phyloP scores from a whole-genome alignment of 2,113 vertebrate species.

The Colossoma macropomum region DNA sequence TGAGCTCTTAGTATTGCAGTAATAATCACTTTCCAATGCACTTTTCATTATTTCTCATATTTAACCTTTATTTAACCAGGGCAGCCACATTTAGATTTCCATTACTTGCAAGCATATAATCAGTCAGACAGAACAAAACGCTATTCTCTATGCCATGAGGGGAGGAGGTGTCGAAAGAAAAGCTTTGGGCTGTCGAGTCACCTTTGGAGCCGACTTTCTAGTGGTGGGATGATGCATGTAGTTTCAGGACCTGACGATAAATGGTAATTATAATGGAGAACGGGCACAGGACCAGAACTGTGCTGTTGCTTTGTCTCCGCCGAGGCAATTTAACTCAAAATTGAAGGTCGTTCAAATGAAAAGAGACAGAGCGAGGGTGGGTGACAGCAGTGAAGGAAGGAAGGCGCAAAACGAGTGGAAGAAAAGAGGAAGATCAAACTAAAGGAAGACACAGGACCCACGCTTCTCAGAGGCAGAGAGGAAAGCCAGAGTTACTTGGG shows the following conservation, averaged over 20 bases:
- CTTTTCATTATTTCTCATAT: neutral
- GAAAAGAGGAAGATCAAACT: neutral
- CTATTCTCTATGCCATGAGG: neutral
- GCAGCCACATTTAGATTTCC: neutral
- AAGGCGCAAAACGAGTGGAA: neutral
- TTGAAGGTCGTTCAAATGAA: neutral
- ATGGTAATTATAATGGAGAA: conserved; percentile 63
- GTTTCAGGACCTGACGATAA: conserved; percentile 56
- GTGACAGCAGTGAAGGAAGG: neutral
- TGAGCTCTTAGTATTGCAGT: neutral
- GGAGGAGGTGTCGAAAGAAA: neutral
- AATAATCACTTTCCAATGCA: neutral
- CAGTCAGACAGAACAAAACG: neutral
- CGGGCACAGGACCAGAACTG: conserved; percentile 51
- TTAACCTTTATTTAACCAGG: neutral
- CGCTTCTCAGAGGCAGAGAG: neutral
- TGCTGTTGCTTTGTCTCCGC: conserved; percentile 53
- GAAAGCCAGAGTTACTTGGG: neutral
- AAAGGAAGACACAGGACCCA: neutral
- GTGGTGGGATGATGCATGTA: conserved; percentile 37
- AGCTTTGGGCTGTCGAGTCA: conserved; percentile 25
- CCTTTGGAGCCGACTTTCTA: conserved; percentile 47
- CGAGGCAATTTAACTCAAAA: conserved; percentile 46
- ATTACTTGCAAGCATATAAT: neutral
- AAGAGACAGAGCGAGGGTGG: neutral